Base-by-base conservation (phyloP, 1,140 invertebrate genomes). In the Cotesia typhae region DNA sequence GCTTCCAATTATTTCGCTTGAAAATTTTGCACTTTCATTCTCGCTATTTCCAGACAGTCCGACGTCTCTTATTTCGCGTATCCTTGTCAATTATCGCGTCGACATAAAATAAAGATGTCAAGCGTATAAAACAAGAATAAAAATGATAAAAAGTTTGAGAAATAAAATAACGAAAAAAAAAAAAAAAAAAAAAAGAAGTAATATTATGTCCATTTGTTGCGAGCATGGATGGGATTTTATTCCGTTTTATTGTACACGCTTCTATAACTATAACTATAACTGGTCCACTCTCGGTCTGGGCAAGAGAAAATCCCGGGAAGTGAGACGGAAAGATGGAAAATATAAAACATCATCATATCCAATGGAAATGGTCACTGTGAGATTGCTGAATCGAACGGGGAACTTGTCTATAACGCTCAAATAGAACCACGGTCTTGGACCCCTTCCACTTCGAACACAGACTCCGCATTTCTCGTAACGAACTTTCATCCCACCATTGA, bases 401-500 rank as follows among this genome's bases (percentile, higher is more conserved):
- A 47, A 47, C 41, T 55, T 36, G 36, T 68, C 37, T 37, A 65
- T 65, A 28, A 28, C 35, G 38, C 38, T 38, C 38, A 65, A n/a
- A 38, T 36, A 59, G 17, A 53, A 28, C 52, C 55, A 36, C 6
- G 17, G 10, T 36, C 53, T 35, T 59, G 36, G 14, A 17, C 47
- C 41, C 52, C 66, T 51, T 53, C 28, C 20, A 51, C 47, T 4
- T n/a, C 51, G 47, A 47, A 47, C 6, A 10, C 41, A 47, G 6
- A 6, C 41, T 47, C 6, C 6, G 53, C 36, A 68, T 68, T 68
- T 59, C 55, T 53, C 67, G 36, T 68, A 68, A 68, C 67, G 67
- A 68, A 68, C 52, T 68, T 68, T 68, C 52, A 57, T 68, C 36
- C 53, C 67, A 37, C 28, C 67, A 68, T 68, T 59, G 52, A 35